Conservation (phyloP, 1,140 invertebrate species). For the Drosophila carrolli region DNA sequence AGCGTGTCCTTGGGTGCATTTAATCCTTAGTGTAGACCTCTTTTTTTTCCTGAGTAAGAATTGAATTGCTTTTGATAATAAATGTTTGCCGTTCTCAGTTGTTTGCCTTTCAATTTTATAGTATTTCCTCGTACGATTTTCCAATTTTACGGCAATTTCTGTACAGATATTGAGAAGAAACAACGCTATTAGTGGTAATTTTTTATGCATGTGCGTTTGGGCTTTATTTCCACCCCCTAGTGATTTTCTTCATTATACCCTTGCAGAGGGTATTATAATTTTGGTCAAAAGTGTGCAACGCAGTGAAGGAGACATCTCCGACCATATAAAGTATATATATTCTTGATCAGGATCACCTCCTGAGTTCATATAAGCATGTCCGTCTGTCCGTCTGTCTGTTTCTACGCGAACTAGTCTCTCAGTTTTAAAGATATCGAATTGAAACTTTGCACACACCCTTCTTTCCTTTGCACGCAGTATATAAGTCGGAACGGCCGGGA, state of each 20-base stretch:
- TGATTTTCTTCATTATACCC: constrained; percentile 43
- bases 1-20: constrained; percentile 38
- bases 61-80: constrained; percentile 60
- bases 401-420: too few relatives aligned
- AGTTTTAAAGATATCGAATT: too few relatives aligned
- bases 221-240: constrained; percentile 8
- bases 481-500: too few relatives aligned
- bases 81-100: constrained; percentile 9
- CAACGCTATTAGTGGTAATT: constrained; percentile 52
- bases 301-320: too few relatives aligned
- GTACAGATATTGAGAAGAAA: constrained; percentile 26
- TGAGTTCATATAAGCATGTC: too few relatives aligned
- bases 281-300: too few relatives aligned
- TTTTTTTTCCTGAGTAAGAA: background rate
- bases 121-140: constrained; percentile 48
- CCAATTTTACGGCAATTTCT: constrained; percentile 35
- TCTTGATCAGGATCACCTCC: too few relatives aligned
- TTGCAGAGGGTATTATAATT: too few relatives aligned
- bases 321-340: too few relatives aligned
- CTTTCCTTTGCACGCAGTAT: too few relatives aligned
- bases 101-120: constrained; percentile 20
- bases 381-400: too few relatives aligned
- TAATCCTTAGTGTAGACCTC: constrained; percentile 5
- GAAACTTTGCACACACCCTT: too few relatives aligned
- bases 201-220: constrained; percentile 43